Base-by-base conservation (phyloP, 2,888 invertebrate species). In the Rhagium mordax region DNA sequence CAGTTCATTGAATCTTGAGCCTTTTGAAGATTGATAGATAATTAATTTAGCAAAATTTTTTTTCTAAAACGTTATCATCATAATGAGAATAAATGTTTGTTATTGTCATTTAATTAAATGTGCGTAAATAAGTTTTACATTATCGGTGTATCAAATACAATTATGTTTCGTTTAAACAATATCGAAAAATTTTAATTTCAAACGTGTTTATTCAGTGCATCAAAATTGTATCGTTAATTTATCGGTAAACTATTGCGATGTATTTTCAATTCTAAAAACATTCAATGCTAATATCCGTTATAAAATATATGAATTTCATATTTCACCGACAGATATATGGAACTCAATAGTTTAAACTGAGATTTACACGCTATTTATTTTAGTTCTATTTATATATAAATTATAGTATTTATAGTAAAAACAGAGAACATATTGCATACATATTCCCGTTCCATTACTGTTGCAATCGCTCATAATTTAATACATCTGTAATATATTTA, bases 371-470 rank as follows among this genome's bases (percentile, higher is more conserved):
- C 20, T 68, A 48, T 68, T 59, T 48, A 59, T 68, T 27, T 64
- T 49, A 49, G 64, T 49, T 64, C 64, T 64, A 64, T 64, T 64
- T 64, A 64, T 71, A 18, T 72, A 75, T 27, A 73, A 67, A 57
- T 67, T 67, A 41, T 70, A 48, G 41, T 75, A 72, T 64, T 62
- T 75, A 21, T 55, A 70, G 59, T 72, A 72, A 51, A 64, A 71
- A 65, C 27, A 13, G 51, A 61, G 0, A n/a, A 41, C 41, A 27
- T 1, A 51, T 51, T 5, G 24, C 47, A 33, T 57, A 67, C 16
- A 27, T 51, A 47, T 61, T 61, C 47, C 47, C 47, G 21, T 61
- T 61, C 47, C 60, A 60, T 41, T 60, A 6, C 18, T 60, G 18
- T 33, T 3, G 27, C 47, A 24, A 21, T 57, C 47, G 24, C 47